phyloP scores from a whole-genome alignment of 1,140 invertebrate genomes.

The Manduca sexta region DNA sequence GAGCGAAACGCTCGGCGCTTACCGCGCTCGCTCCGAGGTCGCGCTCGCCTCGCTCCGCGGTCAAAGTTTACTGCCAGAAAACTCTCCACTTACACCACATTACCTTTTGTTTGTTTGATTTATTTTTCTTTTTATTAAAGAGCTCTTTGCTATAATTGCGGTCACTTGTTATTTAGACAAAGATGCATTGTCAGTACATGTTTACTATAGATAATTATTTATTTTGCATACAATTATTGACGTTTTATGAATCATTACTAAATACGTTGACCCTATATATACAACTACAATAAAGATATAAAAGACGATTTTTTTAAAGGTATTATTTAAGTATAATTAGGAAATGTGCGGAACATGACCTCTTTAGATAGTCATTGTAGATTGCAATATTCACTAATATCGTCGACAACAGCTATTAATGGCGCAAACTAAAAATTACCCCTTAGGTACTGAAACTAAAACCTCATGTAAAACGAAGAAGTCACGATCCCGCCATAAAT shows the following conservation, averaged over 20 bases:
- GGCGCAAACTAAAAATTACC: neutral
- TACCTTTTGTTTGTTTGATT: constrained; percentile 62
- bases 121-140: constrained; percentile 49
- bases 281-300: too few relatives aligned
- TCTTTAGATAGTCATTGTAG: too few relatives aligned
- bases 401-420: too few relatives aligned
- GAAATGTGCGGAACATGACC: too few relatives aligned
- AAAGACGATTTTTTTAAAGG: too few relatives aligned
- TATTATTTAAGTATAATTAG: too few relatives aligned
- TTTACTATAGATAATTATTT: too few relatives aligned
- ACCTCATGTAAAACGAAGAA: constrained; percentile 36
- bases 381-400: too few relatives aligned
- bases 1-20: constrained; percentile 7
- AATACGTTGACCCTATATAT: too few relatives aligned
- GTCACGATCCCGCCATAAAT: constrained; percentile 68
- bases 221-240: too few relatives aligned
- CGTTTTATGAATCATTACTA: too few relatives aligned
- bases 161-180: neutral
- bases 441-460: neutral
- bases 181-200: neutral
- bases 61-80: constrained; percentile 60
- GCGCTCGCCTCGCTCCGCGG: constrained; percentile 19
- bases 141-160: constrained; percentile 2
- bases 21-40: constrained; percentile 7
- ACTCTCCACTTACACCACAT: constrained; percentile 51